Evolutionary conservation across 2,113 vertebrate species (phyloP).

Genomic region (Eulacestoma nigropectus): DNA sequence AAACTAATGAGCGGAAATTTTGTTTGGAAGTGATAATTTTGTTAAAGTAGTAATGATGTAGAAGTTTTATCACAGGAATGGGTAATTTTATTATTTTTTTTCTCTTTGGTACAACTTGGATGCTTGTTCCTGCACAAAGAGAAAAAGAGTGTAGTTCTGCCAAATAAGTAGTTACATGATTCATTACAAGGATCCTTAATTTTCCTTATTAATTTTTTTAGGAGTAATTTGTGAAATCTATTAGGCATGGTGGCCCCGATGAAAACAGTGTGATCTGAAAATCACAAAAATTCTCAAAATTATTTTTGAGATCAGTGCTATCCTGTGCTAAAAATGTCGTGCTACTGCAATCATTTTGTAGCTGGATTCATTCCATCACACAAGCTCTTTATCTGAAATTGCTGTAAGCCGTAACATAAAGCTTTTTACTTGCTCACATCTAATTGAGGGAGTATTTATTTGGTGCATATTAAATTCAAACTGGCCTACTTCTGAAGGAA

Average conservation of each 20-base stretch:
- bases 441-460: slow-evolving; percentile 80
- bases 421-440: slow-evolving; percentile 69
- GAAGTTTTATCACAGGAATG: background rate
- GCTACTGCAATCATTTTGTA: slow-evolving; percentile 74
- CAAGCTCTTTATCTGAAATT: slow-evolving; percentile 79
- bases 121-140: background rate
- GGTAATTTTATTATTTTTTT: background rate
- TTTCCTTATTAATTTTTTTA: slow-evolving; percentile 53
- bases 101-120: background rate
- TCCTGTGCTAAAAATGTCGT: slow-evolving; percentile 65
- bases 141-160: background rate
- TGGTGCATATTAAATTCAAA: slow-evolving; percentile 66
- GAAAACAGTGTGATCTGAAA: slow-evolving; percentile 51
- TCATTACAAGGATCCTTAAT: slow-evolving; percentile 47
- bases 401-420: slow-evolving; percentile 71
- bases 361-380: slow-evolving; percentile 78
- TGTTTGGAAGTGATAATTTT: background rate
- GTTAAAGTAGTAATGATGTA: background rate
- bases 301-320: slow-evolving; percentile 76
- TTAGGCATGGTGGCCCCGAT: slow-evolving; percentile 8
- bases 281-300: slow-evolving; percentile 40
- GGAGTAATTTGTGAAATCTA: slow-evolving; percentile 45
- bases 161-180: slow-evolving; percentile 47
- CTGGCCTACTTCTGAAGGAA: slow-evolving; percentile 60
- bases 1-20: background rate